phyloP scores from a whole-genome alignment of 1,140 invertebrate genomes.

The Pseudomyrmex gracilis region DNA sequence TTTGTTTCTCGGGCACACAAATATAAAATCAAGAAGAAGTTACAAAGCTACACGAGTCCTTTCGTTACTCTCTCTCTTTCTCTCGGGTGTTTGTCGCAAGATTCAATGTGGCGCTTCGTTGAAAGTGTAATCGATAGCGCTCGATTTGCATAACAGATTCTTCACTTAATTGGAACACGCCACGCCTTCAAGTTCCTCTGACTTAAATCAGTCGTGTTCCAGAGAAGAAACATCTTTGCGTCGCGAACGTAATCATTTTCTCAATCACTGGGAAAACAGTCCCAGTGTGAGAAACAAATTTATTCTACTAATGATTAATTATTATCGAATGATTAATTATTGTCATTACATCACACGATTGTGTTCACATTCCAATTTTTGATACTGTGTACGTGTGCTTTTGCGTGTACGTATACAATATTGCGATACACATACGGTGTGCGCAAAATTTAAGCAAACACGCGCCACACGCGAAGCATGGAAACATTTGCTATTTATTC shows the following conservation, averaged over 20 bases:
- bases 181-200: slow-evolving; percentile 38
- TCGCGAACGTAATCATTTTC: neutral
- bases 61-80: neutral
- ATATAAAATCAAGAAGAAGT: neutral
- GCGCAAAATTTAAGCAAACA: neutral
- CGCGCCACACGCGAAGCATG: neutral
- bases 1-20: neutral
- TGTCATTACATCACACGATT: slow-evolving; percentile 4
- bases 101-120: slow-evolving; percentile 32
- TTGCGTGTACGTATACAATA: too few species aligned
- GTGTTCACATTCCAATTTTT: neutral
- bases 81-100: slow-evolving; percentile 33
- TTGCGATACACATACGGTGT: neutral
- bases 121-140: slow-evolving; percentile 47
- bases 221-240: neutral
- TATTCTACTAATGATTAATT: neutral
- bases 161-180: slow-evolving; percentile 53
- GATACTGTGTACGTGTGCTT: neutral
- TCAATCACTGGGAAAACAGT: too few species aligned
- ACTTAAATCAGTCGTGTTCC: slow-evolving; percentile 25
- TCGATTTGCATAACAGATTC: slow-evolving; percentile 58
- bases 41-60: neutral
- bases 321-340: slow-evolving; percentile 4
- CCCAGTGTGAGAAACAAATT: too few species aligned
- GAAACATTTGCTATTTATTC: slow-evolving; percentile 33